Evolutionary conservation across 2,113 vertebrate species (phyloP), one percentile per base, ranked within the genome.

Genomic region (Orycteropus afer): DNA sequence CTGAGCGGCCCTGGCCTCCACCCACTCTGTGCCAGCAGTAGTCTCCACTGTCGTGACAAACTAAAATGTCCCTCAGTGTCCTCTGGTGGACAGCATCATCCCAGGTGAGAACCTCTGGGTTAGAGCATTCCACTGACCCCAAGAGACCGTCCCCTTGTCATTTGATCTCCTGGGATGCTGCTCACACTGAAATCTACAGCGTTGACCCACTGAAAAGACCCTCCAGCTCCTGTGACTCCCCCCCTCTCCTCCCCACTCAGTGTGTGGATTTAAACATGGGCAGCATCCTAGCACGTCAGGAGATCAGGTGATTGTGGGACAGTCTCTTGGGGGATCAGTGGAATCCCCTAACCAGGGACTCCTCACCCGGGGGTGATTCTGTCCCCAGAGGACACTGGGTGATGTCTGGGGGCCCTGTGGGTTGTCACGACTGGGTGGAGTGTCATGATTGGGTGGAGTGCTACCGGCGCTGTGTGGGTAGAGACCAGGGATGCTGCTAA

Each of bases 81-180:
- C 29, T 47, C 74, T 25, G 53, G 55, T 34, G 17, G 45, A 3
- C 23, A 53, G 37, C 23, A 17, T 22, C 45, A 6, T 29, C 22
- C 23, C 45, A 0, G 18, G 18, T 18, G 15, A 73, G 53, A 51
- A 23, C 1, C 42, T 7, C n/a, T n/a, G n/a, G n/a, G n/a, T n/a
- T n/a, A n/a, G n/a, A n/a, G n/a, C n/a, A n/a, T n/a, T n/a, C n/a
- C n/a, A n/a, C n/a, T n/a, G n/a, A n/a, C n/a, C n/a, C n/a, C n/a
- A n/a, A n/a, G n/a, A n/a, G n/a, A n/a, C n/a, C n/a, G n/a, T n/a
- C n/a, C n/a, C n/a, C n/a, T n/a, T n/a, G n/a, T n/a, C n/a, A n/a
- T n/a, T n/a, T n/a, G n/a, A n/a, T n/a, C n/a, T n/a, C n/a, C n/a
- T n/a, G n/a, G n/a, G n/a, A n/a, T n/a, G n/a, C n/a, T n/a, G n/a